Conservation (phyloP, 2,888 invertebrate species). For the Himalopsyche japonica region DNA sequence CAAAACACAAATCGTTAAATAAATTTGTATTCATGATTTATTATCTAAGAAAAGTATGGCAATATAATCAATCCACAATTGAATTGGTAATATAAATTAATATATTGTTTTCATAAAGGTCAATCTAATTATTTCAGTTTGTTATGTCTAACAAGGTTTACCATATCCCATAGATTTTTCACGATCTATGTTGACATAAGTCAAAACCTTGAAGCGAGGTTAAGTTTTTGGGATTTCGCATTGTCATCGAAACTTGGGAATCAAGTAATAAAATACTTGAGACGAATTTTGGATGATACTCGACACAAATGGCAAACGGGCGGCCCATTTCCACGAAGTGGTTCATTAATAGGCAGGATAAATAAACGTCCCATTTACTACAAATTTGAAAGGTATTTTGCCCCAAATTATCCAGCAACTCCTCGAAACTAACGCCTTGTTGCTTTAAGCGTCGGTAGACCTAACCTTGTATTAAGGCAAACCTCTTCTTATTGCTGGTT, state of each 20-base stretch:
- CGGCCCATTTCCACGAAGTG: not conserved
- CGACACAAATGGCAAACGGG: not conserved
- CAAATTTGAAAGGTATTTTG: slow-evolving; percentile 11
- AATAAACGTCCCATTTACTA: slow-evolving; percentile 1
- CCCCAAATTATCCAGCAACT: slow-evolving; percentile 20
- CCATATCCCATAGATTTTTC: no score
- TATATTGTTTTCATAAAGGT: no score
- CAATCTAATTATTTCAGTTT: no score
- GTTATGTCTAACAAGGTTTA: no score
- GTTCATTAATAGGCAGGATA: not conserved
- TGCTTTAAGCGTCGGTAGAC: slow-evolving; percentile 13
- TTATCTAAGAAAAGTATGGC: no score
- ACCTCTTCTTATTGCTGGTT: slow-evolving; percentile 3
- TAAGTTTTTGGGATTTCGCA: not conserved
- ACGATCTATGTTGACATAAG: no score
- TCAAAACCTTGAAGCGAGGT: not conserved
- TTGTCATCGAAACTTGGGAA: not conserved
- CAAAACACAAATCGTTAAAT: no score
- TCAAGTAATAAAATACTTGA: not conserved
- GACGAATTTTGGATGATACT: not conserved
- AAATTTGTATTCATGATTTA: no score
- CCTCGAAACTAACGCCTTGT: slow-evolving; percentile 18
- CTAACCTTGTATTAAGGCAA: not conserved
- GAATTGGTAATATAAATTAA: no score
- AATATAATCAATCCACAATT: no score